Conservation (phyloP, 2,113 vertebrate species). For the Eurystomus gularis region DNA sequence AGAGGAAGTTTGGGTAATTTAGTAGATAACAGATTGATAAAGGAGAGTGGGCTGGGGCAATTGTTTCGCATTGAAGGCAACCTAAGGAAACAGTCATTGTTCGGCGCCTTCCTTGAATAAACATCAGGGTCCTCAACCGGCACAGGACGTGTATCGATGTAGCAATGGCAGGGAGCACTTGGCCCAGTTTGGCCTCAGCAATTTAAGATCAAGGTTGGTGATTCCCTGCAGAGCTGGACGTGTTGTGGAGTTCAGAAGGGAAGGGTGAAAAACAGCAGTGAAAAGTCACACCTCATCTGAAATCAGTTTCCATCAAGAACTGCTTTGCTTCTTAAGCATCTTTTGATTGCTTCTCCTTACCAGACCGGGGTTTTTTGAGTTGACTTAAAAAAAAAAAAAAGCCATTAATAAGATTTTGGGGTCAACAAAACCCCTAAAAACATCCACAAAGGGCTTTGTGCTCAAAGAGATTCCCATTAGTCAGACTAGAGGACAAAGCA, state of each 20-base stretch:
- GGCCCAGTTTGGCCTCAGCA: background rate
- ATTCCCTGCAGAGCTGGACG: background rate
- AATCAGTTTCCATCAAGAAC: background rate
- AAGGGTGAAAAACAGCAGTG: background rate
- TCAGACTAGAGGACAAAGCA: background rate
- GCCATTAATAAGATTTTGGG: background rate
- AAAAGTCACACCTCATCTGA: background rate
- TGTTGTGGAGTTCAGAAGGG: background rate
- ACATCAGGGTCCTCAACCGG: background rate
- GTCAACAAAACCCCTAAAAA: background rate
- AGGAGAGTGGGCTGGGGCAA: background rate
- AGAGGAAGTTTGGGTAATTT: conserved; percentile 48
- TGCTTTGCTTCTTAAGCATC: background rate
- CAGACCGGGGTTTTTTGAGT: background rate
- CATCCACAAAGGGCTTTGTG: background rate
- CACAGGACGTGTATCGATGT: fast-evolving
- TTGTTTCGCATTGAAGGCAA: background rate
- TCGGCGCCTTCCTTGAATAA: background rate
- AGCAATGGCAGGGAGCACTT: background rate
- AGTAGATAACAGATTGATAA: conserved; percentile 32
- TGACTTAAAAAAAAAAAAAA: background rate
- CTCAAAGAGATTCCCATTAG: background rate
- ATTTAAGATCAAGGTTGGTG: background rate
- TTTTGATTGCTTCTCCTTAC: background rate
- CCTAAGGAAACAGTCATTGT: background rate